Evolutionary conservation across 2,113 vertebrate genomes (phyloP).

Genomic region (Dipodomys stephensi): DNA sequence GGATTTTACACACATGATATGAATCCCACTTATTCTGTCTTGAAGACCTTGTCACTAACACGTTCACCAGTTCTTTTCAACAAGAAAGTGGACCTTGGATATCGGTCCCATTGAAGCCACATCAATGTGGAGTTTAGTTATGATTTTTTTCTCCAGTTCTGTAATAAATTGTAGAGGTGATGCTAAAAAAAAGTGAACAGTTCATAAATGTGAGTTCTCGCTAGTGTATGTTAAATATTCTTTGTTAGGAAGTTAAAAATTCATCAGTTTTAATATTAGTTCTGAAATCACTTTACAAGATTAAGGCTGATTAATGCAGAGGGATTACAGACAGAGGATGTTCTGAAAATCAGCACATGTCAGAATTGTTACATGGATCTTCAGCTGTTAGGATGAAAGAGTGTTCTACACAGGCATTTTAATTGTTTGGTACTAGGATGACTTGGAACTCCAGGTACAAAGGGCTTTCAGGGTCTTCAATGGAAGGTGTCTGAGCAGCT

Average conservation of each 20-base stretch:
- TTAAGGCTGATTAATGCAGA: conserved; percentile 71
- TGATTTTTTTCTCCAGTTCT: conserved; percentile 47
- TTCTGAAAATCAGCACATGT: conserved; percentile 33
- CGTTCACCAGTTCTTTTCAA: neutral
- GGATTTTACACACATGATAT: neutral
- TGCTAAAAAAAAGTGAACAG: conserved; percentile 58
- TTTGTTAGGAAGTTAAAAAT: conserved; percentile 68
- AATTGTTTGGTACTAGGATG: neutral
- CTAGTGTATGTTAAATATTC: conserved; percentile 62
- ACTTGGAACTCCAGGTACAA: neutral
- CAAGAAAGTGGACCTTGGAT: neutral
- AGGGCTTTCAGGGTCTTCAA: neutral
- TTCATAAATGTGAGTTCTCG: conserved; percentile 41
- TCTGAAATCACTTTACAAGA: conserved; percentile 55
- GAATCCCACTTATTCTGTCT: neutral
- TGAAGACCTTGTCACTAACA: neutral
- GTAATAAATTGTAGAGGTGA: conserved; percentile 46
- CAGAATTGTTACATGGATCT: neutral
- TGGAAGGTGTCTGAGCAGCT: neutral
- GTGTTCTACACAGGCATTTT: conserved; percentile 14
- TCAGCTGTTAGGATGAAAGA: neutral
- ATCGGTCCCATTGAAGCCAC: neutral
- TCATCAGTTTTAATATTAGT: conserved; percentile 62
- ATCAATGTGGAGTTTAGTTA: neutral
- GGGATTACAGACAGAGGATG: conserved; percentile 8